Evolutionary conservation across 2,113 vertebrate species (phyloP).

Genomic region (Solea solea): DNA sequence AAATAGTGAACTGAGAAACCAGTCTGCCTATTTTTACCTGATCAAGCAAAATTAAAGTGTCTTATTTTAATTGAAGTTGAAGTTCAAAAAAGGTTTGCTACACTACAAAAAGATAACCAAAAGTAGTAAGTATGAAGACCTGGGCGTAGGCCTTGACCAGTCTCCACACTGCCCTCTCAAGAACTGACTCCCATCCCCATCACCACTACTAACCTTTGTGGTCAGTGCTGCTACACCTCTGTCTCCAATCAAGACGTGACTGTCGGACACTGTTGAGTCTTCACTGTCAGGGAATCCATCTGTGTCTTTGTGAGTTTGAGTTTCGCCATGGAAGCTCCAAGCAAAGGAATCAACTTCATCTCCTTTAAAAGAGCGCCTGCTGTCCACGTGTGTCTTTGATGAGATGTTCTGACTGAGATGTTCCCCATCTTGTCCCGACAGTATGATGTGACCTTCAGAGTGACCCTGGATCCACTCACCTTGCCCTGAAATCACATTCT

Average conservation of each 20-base stretch:
- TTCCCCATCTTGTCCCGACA: not conserved
- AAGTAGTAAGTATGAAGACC: not conserved
- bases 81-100: not conserved
- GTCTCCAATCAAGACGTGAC: not conserved
- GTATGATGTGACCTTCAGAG: not conserved
- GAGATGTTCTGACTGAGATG: not conserved
- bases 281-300: not conserved
- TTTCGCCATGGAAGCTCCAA: not conserved
- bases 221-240: not conserved
- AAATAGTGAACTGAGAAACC: no score
- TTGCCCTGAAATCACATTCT: not conserved
- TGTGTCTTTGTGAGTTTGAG: not conserved
- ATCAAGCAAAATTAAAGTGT: no score
- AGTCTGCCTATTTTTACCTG: no score
- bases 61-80: not conserved
- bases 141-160: constrained; percentile 8
- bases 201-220: constrained; percentile 5
- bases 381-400: constrained; percentile 1
- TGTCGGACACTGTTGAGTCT: constrained; percentile 1
- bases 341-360: constrained; percentile 48
- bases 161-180: not conserved
- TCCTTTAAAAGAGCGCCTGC: not conserved
- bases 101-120: not conserved
- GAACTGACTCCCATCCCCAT: not conserved
- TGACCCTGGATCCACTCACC: constrained; percentile 8